phyloP scores from a whole-genome alignment of 2,113 vertebrate species.

The Amia ocellicauda region DNA sequence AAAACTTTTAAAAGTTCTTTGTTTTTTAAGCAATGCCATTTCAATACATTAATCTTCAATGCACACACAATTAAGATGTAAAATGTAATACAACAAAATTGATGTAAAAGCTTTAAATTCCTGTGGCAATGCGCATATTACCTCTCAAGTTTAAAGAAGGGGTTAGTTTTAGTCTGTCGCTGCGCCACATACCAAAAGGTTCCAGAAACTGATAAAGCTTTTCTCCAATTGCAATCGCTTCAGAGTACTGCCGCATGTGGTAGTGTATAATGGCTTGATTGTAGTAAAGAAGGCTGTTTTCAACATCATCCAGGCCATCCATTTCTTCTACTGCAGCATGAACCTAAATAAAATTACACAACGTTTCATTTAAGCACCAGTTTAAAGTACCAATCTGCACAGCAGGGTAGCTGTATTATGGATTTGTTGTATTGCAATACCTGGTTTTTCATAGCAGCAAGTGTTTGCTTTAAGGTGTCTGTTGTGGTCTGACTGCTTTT shows the following conservation, averaged over 20 bases:
- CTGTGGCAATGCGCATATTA: too few relatives aligned
- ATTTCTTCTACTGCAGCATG: constrained; percentile 89
- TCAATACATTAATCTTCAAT: too few relatives aligned
- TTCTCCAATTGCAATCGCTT: constrained; percentile 90
- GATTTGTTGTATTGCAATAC: constrained; percentile 48
- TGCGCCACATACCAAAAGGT: constrained; percentile 85
- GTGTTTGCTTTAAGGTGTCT: constrained; percentile 82
- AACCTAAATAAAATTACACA: constrained; percentile 64
- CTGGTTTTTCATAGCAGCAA: constrained; percentile 89
- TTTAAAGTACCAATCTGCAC: neutral
- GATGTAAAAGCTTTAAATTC: too few relatives aligned
- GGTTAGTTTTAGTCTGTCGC: too few relatives aligned
- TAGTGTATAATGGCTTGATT: constrained; percentile 95
- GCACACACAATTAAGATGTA: too few relatives aligned
- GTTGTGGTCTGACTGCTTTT: constrained; percentile 89
- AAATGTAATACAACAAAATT: too few relatives aligned
- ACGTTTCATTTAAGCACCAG: too few relatives aligned
- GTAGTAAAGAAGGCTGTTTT: constrained; percentile 93
- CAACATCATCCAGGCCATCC: constrained; percentile 94
- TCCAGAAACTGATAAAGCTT: constrained; percentile 97
- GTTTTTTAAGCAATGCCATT: too few relatives aligned
- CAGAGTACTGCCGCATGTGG: constrained; percentile 88
- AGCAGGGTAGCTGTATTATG: neutral
- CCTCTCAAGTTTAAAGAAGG: too few relatives aligned
- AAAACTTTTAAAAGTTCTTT: too few relatives aligned